Conservation (phyloP, 2,888 invertebrate genomes). For the Drosophila nr. fundita region DNA sequence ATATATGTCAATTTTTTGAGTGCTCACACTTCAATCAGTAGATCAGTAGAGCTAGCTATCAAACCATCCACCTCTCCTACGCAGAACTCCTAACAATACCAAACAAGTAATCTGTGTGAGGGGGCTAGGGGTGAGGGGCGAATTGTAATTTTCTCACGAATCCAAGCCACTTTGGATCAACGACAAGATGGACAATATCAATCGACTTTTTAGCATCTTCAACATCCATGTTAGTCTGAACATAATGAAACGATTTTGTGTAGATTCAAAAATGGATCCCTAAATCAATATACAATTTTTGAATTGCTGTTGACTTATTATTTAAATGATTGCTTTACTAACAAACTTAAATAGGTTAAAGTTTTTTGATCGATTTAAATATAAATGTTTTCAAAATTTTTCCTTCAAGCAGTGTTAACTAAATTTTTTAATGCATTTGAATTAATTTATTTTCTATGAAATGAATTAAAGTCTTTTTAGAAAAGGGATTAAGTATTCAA, state of each 20-base stretch:
- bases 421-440: background rate
- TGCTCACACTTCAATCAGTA: constrained; percentile 3
- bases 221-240: background rate
- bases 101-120: background rate
- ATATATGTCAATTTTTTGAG: background rate
- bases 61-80: constrained; percentile 8
- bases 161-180: background rate
- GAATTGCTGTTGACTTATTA: background rate
- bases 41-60: constrained; percentile 12
- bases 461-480: background rate
- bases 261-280: background rate
- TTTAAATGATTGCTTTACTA: background rate
- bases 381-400: background rate
- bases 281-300: background rate
- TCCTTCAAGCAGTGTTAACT: background rate
- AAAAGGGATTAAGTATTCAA: background rate
- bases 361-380: background rate
- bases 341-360: background rate
- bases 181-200: background rate
- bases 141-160: background rate
- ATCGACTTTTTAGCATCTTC: background rate
- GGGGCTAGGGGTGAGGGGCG: background rate
- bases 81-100: background rate
- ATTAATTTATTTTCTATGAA: background rate
- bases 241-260: background rate